Evolutionary conservation across 2,113 vertebrate species (phyloP).

Genomic region (Corynorhinus townsendii): DNA sequence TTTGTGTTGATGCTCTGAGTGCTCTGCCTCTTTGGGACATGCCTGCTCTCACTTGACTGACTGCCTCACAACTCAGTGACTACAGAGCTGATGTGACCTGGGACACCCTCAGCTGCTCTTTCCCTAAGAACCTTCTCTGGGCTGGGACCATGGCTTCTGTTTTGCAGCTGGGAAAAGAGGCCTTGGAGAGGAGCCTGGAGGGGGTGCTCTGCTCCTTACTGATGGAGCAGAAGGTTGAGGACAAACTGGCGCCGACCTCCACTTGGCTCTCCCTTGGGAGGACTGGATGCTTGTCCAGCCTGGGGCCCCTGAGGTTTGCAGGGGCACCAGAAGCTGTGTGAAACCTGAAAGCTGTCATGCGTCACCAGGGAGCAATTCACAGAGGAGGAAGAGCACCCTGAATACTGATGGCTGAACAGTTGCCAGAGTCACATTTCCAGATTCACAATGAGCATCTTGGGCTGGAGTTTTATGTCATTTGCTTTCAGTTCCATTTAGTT

Average conservation of each 20-base stretch:
- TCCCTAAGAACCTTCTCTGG: not conserved
- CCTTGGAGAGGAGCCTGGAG: not conserved
- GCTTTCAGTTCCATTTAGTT: constrained; percentile 71
- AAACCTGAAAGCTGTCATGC: not conserved
- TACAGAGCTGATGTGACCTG: not conserved
- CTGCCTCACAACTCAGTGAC: not conserved
- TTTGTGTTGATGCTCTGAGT: not conserved
- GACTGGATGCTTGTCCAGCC: not conserved
- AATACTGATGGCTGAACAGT: constrained; percentile 55
- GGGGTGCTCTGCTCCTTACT: not conserved
- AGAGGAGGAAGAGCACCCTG: not conserved
- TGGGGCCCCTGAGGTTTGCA: not conserved
- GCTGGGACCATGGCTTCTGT: not conserved
- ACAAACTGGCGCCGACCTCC: not conserved
- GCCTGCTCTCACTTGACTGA: no score
- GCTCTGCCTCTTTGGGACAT: not conserved
- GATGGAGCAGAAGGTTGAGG: not conserved
- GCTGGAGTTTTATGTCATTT: constrained; percentile 64
- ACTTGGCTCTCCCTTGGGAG: not conserved
- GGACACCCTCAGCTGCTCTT: not conserved
- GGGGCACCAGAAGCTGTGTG: not conserved
- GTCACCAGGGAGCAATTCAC: not conserved
- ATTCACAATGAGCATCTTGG: constrained; percentile 35
- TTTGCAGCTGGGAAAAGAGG: not conserved
- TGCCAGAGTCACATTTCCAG: constrained; percentile 46